Base-by-base conservation (phyloP, 2,888 invertebrate genomes). In the Microdon myrmicae region DNA sequence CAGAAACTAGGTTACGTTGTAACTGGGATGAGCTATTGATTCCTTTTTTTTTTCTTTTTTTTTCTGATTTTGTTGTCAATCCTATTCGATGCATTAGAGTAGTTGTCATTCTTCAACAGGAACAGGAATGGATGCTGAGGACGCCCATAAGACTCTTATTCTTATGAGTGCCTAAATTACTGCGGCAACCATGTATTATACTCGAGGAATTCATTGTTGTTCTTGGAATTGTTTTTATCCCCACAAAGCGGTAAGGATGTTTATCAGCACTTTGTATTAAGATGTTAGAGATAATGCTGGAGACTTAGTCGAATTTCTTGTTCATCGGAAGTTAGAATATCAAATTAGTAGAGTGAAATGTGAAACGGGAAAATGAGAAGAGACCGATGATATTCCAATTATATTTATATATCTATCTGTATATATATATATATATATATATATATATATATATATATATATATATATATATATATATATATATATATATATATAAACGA, bases 131-230 rank as follows among this genome's bases (percentile, higher is more conserved):
- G 26, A 41, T 34, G 10, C 12, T 31, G 17, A n/a, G 43, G 22
- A 41, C 34, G 17, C 23, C 22, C 32, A 13, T 4, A 19, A 43
- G 34, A 31, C 31, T 37, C 58, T 32, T 45, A 64, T 58, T 26
- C 58, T 53, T 37, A 19, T 64, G 64, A 64, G 64, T 64, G 58
- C 51, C 58, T 64, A 53, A 58, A 64, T 64, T 64, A 64, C 45
- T 58, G 28, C 51, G 41, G 37, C 51, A 45, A 29, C 34, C 8
- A 20, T 34, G 7, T 14, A 25, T 34, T 16, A 17, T 3, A 12
- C 19, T 4, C 26, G 31, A 17, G n/a, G 26, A 4, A n/a, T 32
- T 19, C 51, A 10, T 26, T 17, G 26, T 20, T 19, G 22, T 37
- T 17, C 12, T 32, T 39, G 29, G 43, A 8, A 29, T 19, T 13